A percentile compares a stretch with the other conserved stretches of the same genome.
Conservation (phyloP, 2,113 vertebrate species). For the Coregonus clupeaformis region DNA sequence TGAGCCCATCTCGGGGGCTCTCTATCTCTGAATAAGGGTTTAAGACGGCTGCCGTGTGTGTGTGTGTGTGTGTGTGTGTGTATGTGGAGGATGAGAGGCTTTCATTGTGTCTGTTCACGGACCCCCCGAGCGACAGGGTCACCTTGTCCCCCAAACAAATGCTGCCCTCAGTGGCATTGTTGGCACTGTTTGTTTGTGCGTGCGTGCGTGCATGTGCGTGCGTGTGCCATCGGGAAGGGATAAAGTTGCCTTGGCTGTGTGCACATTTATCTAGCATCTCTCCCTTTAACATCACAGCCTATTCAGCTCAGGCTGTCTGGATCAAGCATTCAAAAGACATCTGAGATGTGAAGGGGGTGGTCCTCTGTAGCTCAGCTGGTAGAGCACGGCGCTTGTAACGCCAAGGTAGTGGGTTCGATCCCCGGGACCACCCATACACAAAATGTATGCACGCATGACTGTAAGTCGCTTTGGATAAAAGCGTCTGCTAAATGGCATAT, state of each 20-base stretch:
- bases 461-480: no score
- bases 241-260: no score
- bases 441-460: no score
- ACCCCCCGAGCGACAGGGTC: constrained; percentile 74
- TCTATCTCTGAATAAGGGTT: constrained; percentile 67
- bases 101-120: constrained; percentile 77
- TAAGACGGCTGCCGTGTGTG: constrained; percentile 49
- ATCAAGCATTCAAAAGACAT: constrained; percentile 12
- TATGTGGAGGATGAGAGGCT: constrained; percentile 68
- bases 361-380: no score
- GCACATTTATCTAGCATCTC: constrained; percentile 74
- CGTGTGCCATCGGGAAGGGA: no score
- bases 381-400: no score
- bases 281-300: constrained; percentile 68
- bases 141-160: constrained; percentile 76
- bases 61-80: no score
- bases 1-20: constrained; percentile 54
- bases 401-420: no score
- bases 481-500: no score
- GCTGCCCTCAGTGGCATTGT: constrained; percentile 67
- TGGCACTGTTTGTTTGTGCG: constrained; percentile 44
- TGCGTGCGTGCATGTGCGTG: constrained; percentile 12
- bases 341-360: constrained; percentile 26
- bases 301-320: constrained; percentile 62
- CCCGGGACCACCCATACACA: no score